phyloP scores from a whole-genome alignment of 2,888 invertebrate species.

The Cryptocephalus primarius region DNA sequence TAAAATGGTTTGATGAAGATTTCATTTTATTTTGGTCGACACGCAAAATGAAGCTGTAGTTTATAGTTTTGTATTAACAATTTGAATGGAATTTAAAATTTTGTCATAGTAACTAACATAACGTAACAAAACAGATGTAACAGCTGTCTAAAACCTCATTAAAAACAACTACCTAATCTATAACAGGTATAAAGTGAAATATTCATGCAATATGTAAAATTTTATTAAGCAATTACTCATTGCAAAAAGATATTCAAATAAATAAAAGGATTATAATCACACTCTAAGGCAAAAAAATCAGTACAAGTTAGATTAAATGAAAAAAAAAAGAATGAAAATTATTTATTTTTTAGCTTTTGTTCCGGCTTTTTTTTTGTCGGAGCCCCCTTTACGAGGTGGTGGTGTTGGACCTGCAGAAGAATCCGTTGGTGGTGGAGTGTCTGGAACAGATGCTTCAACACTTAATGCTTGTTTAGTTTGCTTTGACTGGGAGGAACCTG shows the following conservation, averaged over 20 bases:
- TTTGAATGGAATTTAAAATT: no score
- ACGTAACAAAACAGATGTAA: no score
- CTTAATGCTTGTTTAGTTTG: conserved; percentile 14
- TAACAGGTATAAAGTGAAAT: no score
- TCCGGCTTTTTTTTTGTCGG: conserved; percentile 21
- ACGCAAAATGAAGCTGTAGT: no score
- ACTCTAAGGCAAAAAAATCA: conserved; percentile 11
- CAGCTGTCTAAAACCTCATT: no score
- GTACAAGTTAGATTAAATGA: conserved; percentile 1
- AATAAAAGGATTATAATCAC: conserved; percentile 9
- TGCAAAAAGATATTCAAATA: conserved; percentile 11
- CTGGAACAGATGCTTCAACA: conserved; percentile 12
- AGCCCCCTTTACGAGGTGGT: conserved; percentile 33
- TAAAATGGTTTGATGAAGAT: no score
- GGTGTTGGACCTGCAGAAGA: conserved; percentile 18
- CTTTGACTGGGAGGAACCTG: conserved; percentile 21
- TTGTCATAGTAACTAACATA: no score
- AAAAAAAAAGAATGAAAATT: neutral
- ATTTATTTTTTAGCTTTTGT: conserved; percentile 21
- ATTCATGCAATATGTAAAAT: neutral
- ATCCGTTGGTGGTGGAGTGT: conserved; percentile 14
- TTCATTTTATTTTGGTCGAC: no score
- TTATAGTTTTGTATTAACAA: no score
- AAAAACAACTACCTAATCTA: no score
- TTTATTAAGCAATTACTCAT: conserved; percentile 11